A percentile compares a stretch with the other conserved stretches of the same genome.
Evolutionary conservation across 2,113 vertebrate species (phyloP).

Genomic region (Tachysurus fulvidraco): DNA sequence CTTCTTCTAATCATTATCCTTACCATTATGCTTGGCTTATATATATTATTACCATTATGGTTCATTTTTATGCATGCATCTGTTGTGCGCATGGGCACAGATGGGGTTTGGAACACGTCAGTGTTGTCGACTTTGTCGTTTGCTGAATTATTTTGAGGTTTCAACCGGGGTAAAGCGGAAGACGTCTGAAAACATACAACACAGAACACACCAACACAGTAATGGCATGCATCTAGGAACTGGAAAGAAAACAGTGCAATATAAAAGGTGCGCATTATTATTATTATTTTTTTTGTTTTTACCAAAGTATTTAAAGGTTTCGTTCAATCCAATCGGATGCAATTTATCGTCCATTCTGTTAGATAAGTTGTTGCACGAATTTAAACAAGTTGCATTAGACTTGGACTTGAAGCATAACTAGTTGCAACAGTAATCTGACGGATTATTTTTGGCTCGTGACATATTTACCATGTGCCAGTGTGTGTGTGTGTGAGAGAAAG

Average conservation of each 20-base stretch:
- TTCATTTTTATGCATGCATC: neutral
- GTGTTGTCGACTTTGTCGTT: slow-evolving; percentile 26
- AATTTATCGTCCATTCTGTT: neutral
- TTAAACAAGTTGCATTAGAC: neutral
- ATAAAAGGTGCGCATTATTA: neutral
- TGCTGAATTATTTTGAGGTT: slow-evolving; percentile 29
- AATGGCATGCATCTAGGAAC: neutral
- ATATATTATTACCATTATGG: too few relatives aligned
- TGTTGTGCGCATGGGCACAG: neutral
- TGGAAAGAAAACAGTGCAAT: neutral
- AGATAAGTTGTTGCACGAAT: neutral
- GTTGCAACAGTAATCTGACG: neutral
- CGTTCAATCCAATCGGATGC: neutral
- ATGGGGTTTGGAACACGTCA: neutral
- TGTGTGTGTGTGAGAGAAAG: neutral
- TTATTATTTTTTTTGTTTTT: neutral
- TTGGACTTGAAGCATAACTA: neutral
- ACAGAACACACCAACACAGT: neutral
- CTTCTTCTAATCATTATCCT: neutral
- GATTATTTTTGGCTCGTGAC: slow-evolving; percentile 8
- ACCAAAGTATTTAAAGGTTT: neutral
- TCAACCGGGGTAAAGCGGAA: slow-evolving; percentile 22
- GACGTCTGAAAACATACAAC: slow-evolving; percentile 1
- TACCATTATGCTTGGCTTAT: too few relatives aligned
- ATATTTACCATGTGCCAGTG: neutral